Evolutionary conservation across 2,888 invertebrate genomes (phyloP).

Genomic region (Drosophila koepferae): DNA sequence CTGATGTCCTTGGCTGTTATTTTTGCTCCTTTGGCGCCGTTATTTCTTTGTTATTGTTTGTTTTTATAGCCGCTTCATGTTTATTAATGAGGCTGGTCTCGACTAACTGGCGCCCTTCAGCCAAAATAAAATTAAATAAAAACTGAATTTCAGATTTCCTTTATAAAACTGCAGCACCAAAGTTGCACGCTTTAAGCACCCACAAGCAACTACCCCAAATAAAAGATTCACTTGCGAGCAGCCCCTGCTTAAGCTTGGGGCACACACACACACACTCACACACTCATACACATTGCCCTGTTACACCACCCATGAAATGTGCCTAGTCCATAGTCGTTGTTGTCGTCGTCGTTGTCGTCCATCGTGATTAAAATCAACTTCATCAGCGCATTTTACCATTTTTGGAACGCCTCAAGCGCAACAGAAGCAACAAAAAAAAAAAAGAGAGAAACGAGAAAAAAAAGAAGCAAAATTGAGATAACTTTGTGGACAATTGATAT

Average conservation of each 20-base stretch:
- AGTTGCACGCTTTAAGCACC: conserved; percentile 16
- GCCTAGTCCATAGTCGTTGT: conserved; percentile 20
- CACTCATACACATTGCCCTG: neutral
- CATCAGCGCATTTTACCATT: conserved; percentile 58
- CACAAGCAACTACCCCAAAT: conserved; percentile 24
- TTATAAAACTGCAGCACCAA: conserved; percentile 36
- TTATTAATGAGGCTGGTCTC: conserved; percentile 64
- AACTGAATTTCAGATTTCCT: conserved; percentile 19
- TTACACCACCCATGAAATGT: conserved; percentile 21
- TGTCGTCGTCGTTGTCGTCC: conserved; percentile 23
- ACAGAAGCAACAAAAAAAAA: conserved; percentile 18
- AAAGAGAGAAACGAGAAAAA: neutral
- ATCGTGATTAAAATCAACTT: conserved; percentile 57
- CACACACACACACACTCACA: neutral
- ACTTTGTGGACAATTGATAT: conserved; percentile 17
- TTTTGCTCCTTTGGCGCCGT: conserved; percentile 59
- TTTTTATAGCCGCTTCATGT: conserved; percentile 57
- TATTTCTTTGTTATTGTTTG: conserved; percentile 41
- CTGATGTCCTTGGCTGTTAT: conserved; percentile 69
- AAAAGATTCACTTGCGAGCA: conserved; percentile 12
- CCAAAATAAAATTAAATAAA: neutral
- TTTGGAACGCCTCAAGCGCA: conserved; percentile 55
- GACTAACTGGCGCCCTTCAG: conserved; percentile 51
- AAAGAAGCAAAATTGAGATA: conserved; percentile 14
- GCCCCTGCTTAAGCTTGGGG: neutral